Base-by-base conservation (phyloP, 2,888 invertebrate species). In the Yponomeuta evonymella region DNA sequence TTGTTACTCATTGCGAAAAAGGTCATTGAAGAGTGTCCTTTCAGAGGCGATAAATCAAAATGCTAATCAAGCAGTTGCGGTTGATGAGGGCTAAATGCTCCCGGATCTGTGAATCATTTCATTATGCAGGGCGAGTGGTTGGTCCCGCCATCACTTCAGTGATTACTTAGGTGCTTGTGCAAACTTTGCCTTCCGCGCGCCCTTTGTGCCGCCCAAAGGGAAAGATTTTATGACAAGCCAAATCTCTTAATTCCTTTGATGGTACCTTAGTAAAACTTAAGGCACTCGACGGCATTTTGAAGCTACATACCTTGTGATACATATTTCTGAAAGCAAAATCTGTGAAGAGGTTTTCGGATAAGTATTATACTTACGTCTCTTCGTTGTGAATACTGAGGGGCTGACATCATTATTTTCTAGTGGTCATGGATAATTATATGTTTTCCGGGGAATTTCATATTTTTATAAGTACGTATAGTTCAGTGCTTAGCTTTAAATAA, bases 91-190 rank as follows among this genome's bases (percentile, higher is more conserved):
- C 51, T 58, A 58, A 58, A 58, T 58, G 15, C 51, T 58, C 51
- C 51, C 51, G 51, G 51, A 15, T 58, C 51, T 58, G 51, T 58
- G 15, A 58, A 58, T 58, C 51, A 58, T 15, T 58, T 58, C 51
- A 58, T 58, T 58, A 58, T 58, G 51, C 51, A 58, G 15, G 51
- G 15, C 51, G 51, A 58, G 51, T 58, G 51, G 51, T 58, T 58
- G 51, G 15, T 12, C 51, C 15, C 51, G 51, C 51, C 51, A 43
- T 43, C 43, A 58, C 51, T 58, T 58, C 51, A 58, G 51, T 58
- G 51, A 58, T 58, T 58, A 58, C 51, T 58, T 58, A 58, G 51
- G 51, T 58, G 51, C 51, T 58, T 58, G 51, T 58, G 51, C 15
- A 58, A 58, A 58, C 51, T 58, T 58, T 15, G 51, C 51, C 51